These are phyloP conservation scores for Heliocidaris tuberculata DNA, from an alignment of 35 echinoderm and acorn worm genomes.

Conservation along the genomic window DNA sequence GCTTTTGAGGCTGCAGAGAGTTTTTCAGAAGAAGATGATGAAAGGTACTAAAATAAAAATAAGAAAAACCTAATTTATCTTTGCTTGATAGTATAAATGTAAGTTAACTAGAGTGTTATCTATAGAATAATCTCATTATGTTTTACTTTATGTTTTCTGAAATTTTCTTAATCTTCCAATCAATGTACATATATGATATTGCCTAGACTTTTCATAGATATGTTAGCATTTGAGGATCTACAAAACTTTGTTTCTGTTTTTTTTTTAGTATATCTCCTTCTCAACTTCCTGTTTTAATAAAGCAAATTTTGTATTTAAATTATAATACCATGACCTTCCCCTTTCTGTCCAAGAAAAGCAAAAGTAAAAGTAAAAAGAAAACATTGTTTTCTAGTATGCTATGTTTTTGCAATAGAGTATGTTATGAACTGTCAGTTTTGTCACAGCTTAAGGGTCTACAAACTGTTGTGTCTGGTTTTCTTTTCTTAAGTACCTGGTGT, in stretches of 20 bases:
- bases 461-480: no score
- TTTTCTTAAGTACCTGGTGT: no score
- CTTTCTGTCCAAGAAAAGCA: background rate
- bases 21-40: constrained; percentile 57
- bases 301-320: background rate
- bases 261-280: background rate
- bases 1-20: constrained; percentile 58
- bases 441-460: no score
- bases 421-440: background rate
- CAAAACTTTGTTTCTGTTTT: background rate
- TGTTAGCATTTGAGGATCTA: no score
- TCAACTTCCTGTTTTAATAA: background rate
- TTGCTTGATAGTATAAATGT: background rate
- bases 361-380: background rate
- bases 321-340: background rate
- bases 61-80: background rate
- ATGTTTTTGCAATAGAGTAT: background rate
- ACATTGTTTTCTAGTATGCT: no score
- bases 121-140: background rate
- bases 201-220: no score
- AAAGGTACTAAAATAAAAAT: constrained; percentile 41
- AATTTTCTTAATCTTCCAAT: no score
- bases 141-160: no score
- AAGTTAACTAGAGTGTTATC: no score
- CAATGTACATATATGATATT: no score